Conservation (phyloP, 2,113 vertebrate genomes). For the Gobius niger region DNA sequence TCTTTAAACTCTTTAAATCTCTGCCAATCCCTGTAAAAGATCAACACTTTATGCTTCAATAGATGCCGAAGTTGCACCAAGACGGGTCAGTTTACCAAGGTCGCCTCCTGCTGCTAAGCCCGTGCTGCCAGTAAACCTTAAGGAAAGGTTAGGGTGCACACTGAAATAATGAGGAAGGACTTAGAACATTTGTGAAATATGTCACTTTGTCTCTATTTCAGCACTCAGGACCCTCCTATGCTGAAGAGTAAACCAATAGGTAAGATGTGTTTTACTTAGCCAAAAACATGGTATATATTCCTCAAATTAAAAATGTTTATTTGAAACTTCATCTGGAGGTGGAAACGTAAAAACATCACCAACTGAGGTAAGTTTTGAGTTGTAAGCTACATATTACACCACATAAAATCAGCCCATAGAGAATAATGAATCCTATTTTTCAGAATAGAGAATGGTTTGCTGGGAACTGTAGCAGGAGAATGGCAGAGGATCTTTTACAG, state of each 20-base stretch:
- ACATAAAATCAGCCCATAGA: background rate
- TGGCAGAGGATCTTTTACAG: slow-evolving; percentile 76
- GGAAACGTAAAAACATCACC: slow-evolving; percentile 27
- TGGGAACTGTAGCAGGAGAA: slow-evolving; percentile 75
- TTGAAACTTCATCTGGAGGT: slow-evolving; percentile 39
- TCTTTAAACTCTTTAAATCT: background rate
- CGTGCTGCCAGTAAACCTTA: slow-evolving; percentile 34
- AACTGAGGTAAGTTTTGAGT: slow-evolving; percentile 52
- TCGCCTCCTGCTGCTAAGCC: slow-evolving; percentile 44
- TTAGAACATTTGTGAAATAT: background rate
- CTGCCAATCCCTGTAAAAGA: background rate
- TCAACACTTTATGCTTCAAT: background rate
- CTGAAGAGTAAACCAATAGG: slow-evolving; percentile 48
- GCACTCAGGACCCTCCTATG: slow-evolving; percentile 41
- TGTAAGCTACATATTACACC: background rate
- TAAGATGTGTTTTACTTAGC: slow-evolving; percentile 35
- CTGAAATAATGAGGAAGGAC: background rate
- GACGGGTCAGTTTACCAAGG: slow-evolving; percentile 11
- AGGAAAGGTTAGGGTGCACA: slow-evolving; percentile 44
- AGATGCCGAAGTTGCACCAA: slow-evolving; percentile 42
- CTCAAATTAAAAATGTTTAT: slow-evolving; percentile 1
- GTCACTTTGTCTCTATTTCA: slow-evolving; percentile 45
- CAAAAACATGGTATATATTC: slow-evolving; percentile 10
- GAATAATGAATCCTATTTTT: slow-evolving; percentile 12
- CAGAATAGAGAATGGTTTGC: slow-evolving; percentile 81